These are phyloP conservation scores for Ladona fulva DNA, from an alignment of 1,140 invertebrate genomes.

Conservation along the genomic window DNA sequence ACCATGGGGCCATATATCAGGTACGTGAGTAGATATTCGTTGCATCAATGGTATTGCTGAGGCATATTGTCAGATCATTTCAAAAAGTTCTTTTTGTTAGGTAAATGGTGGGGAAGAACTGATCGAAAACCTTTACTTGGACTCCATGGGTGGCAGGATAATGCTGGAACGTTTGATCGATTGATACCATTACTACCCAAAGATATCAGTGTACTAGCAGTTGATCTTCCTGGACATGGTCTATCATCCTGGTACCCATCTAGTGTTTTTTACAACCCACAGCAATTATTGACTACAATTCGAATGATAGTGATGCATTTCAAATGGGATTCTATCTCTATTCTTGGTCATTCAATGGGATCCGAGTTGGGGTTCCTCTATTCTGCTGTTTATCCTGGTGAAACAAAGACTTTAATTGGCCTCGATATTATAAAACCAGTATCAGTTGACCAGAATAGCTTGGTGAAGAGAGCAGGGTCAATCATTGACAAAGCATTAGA, in stretches of 20 bases:
- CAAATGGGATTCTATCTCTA: constrained; percentile 59
- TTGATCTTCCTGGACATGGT: constrained; percentile 52
- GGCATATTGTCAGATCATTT: too few relatives aligned
- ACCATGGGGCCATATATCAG: constrained; percentile 68
- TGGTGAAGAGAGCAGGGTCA: constrained; percentile 28
- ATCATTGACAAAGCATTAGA: constrained; percentile 39
- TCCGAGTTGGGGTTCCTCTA: constrained; percentile 48
- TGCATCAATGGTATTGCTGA: background rate
- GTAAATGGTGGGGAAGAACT: constrained; percentile 51
- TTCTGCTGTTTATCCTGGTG: constrained; percentile 45
- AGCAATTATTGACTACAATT: constrained; percentile 53
- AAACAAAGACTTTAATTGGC: constrained; percentile 49
- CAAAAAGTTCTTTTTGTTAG: constrained; percentile 29
- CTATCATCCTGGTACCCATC: constrained; percentile 25
- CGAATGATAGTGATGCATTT: constrained; percentile 50
- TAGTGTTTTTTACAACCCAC: constrained; percentile 32
- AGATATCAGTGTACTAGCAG: constrained; percentile 41
- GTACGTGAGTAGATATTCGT: constrained; percentile 33
- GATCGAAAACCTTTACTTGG: constrained; percentile 42
- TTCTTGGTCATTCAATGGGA: constrained; percentile 59
- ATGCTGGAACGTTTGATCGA: constrained; percentile 53
- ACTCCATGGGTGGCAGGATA: constrained; percentile 54
- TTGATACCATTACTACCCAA: constrained; percentile 50
- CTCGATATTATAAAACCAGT: constrained; percentile 51
- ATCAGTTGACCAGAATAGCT: constrained; percentile 27